Evolutionary conservation across 2,888 invertebrate genomes (phyloP), one percentile per base, ranked within the genome.

Genomic region (Cheilosia vulpina): DNA sequence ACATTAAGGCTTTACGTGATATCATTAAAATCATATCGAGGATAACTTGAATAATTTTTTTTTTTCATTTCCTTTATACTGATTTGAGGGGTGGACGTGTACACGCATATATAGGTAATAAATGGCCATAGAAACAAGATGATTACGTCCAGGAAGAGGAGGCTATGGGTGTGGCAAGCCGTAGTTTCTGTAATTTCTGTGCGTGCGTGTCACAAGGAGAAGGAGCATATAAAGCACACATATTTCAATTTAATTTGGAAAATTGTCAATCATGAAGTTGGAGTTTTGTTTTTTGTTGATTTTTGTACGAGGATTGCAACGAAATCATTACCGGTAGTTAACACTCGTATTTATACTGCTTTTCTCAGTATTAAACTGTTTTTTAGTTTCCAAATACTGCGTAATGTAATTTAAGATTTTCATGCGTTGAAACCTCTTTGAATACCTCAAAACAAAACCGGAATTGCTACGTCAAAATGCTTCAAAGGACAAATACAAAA

Each of bases 11-110:
- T 72, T 76, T 72, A 81, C 85, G 85, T 81, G 81, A 76, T 85
- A 68, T 77, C 81, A 85, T 85, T 85, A 85, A 85, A 85, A 72
- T 81, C 81, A 63, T 85, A 81, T 81, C 85, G 76, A 72, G 81
- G 81, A 81, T 81, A 85, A 81, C 77, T 77, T 85, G 68, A 81
- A 77, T 85, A 85, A 75, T 78, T 76, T 58, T 45, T 38, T 47
- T 11, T 11, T n/a, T 57, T 69, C 50, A 47, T 69, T 17, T 52
- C 47, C 53, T 24, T 17, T 43, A 6, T 21, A 45, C 45, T 9
- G 11, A 15, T 6, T 15, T 17, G 47, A 9, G 17, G 43, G 47
- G 6, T 1, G 47, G n/a, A 21, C 34, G 34, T 27, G 34, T 27
- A 52, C 34, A 66, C 53, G 13, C 38, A 13, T 11, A 38, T 11